phyloP scores from a whole-genome alignment of 2,113 vertebrate genomes.

The Pseudopipra pipra region DNA sequence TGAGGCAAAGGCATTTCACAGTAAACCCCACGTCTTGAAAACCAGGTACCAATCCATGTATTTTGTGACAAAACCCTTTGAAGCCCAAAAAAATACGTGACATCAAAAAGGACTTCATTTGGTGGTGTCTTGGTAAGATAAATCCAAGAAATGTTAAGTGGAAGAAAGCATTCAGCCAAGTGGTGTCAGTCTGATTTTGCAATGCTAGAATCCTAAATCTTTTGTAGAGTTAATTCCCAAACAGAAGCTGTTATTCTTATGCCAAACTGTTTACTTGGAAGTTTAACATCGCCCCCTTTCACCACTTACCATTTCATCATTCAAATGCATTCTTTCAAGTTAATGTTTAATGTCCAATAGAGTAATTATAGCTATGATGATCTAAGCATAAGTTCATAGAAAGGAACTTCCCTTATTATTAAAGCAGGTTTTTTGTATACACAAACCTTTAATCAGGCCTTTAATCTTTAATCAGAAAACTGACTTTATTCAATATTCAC shows the following conservation, averaged over 20 bases:
- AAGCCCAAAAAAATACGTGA: not conserved
- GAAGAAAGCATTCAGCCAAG: not conserved
- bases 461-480: not conserved
- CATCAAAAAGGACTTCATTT: not conserved
- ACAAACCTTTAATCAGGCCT: not conserved
- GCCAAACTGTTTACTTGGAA: not conserved
- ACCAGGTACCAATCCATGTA: accelerated
- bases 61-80: not conserved
- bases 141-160: not conserved
- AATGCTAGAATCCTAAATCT: not conserved
- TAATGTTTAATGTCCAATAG: not conserved
- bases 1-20: not conserved
- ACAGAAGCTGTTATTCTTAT: not conserved
- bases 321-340: not conserved
- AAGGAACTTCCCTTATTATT: not conserved
- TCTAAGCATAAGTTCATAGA: not conserved
- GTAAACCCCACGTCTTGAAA: accelerated
- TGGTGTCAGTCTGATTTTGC: not conserved
- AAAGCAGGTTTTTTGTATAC: not conserved
- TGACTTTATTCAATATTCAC: not conserved
- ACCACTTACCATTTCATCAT: not conserved
- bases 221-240: not conserved
- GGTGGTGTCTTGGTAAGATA: not conserved
- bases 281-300: not conserved
- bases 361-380: not conserved